These are phyloP conservation scores for Nibea coibor DNA, from an alignment of 2,113 vertebrate genomes.

Conservation along the genomic window DNA sequence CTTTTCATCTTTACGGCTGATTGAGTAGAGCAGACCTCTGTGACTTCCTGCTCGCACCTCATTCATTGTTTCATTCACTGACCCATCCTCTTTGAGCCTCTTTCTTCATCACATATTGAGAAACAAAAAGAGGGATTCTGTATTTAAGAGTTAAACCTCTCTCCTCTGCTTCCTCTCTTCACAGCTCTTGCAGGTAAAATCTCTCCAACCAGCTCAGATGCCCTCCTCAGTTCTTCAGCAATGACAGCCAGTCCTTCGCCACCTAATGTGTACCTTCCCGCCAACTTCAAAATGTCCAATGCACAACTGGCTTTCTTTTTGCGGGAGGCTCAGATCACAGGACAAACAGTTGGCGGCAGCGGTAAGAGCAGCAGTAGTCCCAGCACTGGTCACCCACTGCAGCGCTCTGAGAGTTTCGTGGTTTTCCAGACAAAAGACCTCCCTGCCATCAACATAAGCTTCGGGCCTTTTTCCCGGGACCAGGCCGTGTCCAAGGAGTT, in stretches of 20 bases:
- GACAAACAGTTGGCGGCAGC: slow-evolving; percentile 72
- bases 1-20: background rate
- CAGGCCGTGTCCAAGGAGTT: slow-evolving; percentile 92
- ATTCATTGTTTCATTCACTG: background rate
- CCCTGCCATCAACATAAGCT: slow-evolving; percentile 92
- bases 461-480: slow-evolving; percentile 93
- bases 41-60: slow-evolving; percentile 31
- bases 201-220: slow-evolving; percentile 86
- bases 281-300: slow-evolving; percentile 95
- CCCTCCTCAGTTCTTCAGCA: slow-evolving; percentile 76
- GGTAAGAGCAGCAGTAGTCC: slow-evolving; percentile 27
- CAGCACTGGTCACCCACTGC: slow-evolving; percentile 84
- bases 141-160: slow-evolving; percentile 7
- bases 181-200: slow-evolving; percentile 86
- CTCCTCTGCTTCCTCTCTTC: slow-evolving; percentile 57
- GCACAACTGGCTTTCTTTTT: slow-evolving; percentile 96
- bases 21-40: slow-evolving; percentile 29
- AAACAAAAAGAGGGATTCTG: background rate
- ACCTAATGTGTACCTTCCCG: slow-evolving; percentile 85
- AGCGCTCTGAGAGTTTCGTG: slow-evolving; percentile 94
- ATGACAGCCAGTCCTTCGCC: slow-evolving; percentile 75
- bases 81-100: background rate
- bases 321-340: slow-evolving; percentile 82
- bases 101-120: slow-evolving; percentile 39
- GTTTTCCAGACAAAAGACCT: slow-evolving; percentile 98